Evolutionary conservation across 2,888 invertebrate species (phyloP), one percentile per base, ranked within the genome.

Genomic region (Xestia xanthographa): DNA sequence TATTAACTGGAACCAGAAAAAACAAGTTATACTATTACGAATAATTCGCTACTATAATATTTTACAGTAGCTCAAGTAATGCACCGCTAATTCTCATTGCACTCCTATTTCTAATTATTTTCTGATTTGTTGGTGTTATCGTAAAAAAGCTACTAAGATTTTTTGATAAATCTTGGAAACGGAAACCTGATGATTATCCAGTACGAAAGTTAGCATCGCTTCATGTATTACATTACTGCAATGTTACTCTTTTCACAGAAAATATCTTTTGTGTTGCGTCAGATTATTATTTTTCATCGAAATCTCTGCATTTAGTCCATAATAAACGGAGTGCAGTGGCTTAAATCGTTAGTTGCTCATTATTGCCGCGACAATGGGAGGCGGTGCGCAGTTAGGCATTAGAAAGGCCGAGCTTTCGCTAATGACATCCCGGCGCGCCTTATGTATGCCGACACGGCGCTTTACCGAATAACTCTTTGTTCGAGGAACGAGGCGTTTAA

Each of bases 261-360:
- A 50, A 45, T 50, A 12, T 22, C 17, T 56, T 58, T 80, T 41
- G 56, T 75, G 41, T 65, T 65, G 34, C 70, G 45, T 70, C 58
- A 69, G n/a, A 71, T 43, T 75, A 68, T 69, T 79, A 79, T 75
- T 84, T 79, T 79, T 79, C 79, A 73, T 77, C 77, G 66, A 81
- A 82, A 80, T 77, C 76, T 80, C 79, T 82, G 75, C 82, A 87
- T 81, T 82, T 79, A 80, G 68, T 72, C 72, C 82, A 76, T 80
- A 85, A 80, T 80, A 87, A 85, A 80, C 84, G 90, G 83, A 89
- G 87, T 90, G 90, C 91, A 91, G 88, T 89, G 87, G 92, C 91
- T 93, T 92, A 89, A 94, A 95, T 95, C 94, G 95, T 94, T 95
- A 94, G 94, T 95, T 93, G 93, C 94, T 96, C 95, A 95, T 96